These are phyloP conservation scores for Epirrhoe tristata DNA, from an alignment of 2,888 invertebrate genomes.

Conservation along the genomic window DNA sequence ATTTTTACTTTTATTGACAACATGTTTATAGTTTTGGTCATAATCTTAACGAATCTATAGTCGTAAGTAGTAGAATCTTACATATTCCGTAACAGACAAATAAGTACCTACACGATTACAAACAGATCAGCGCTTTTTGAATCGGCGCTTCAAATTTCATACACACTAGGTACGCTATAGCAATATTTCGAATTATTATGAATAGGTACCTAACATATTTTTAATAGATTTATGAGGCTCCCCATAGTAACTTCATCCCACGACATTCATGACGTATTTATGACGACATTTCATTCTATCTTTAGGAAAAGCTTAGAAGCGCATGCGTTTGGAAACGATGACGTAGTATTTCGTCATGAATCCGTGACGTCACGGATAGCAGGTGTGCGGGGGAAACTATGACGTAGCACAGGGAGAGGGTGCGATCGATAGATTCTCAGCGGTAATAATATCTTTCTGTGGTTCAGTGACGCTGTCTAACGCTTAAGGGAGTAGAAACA, in stretches of 20 bases:
- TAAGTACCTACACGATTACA: no score
- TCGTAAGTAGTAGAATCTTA: no score
- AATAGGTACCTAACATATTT: neutral
- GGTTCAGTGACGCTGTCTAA: conserved; percentile 72
- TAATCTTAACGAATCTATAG: neutral
- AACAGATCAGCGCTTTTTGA: no score
- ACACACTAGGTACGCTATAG: neutral
- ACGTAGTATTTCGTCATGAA: conserved; percentile 66
- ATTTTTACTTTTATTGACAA: neutral
- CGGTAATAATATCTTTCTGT: conserved; percentile 61
- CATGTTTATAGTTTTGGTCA: neutral
- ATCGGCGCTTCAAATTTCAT: no score
- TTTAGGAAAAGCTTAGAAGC: conserved; percentile 43
- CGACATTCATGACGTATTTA: conserved; percentile 29
- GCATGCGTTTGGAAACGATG: conserved; percentile 69
- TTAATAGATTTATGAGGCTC: neutral
- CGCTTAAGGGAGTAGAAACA: conserved; percentile 59
- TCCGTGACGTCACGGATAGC: conserved; percentile 63
- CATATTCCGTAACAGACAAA: no score
- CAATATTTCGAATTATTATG: neutral
- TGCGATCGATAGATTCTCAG: conserved; percentile 55
- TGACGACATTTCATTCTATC: conserved; percentile 41
- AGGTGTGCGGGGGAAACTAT: conserved; percentile 60
- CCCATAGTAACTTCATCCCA: conserved; percentile 4
- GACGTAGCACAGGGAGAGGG: conserved; percentile 64